Evolutionary conservation across 2,888 invertebrate species (phyloP).

Genomic region (Caenorhabditis virilis): DNA sequence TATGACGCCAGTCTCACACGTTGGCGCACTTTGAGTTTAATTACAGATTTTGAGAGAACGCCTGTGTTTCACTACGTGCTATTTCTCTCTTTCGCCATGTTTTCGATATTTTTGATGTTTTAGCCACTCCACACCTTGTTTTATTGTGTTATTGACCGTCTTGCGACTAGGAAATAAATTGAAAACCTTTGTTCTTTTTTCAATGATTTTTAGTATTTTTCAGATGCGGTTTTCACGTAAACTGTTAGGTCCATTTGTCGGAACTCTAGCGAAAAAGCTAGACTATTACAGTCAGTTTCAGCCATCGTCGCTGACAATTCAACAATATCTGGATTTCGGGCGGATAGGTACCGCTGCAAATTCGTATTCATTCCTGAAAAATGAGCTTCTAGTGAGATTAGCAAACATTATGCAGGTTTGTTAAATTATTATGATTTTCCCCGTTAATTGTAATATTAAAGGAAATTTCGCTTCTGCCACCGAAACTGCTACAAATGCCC

Average conservation of each 20-base stretch:
- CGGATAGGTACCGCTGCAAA: conserved; percentile 75
- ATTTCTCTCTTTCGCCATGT: too few species aligned
- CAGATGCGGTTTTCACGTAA: conserved; percentile 58
- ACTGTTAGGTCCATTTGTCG: conserved; percentile 60
- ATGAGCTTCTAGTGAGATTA: conserved; percentile 90
- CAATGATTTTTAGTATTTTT: too few species aligned
- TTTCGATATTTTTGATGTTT: too few species aligned
- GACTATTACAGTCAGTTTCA: conserved; percentile 67
- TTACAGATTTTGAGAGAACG: too few species aligned
- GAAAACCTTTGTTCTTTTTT: too few species aligned
- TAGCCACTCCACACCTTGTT: too few species aligned
- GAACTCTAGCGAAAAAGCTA: conserved; percentile 60
- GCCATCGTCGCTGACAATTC: conserved; percentile 67
- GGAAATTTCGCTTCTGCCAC: conserved; percentile 92
- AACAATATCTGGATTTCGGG: conserved; percentile 85
- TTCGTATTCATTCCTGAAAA: conserved; percentile 89
- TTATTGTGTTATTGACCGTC: too few species aligned
- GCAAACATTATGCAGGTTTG: conserved; percentile 90
- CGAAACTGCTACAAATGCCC: conserved; percentile 87
- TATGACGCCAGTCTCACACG: too few species aligned
- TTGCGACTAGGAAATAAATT: too few species aligned
- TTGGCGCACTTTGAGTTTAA: too few species aligned
- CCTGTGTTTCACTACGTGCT: too few species aligned
- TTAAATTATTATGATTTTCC: neutral
- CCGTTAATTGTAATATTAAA: conserved; percentile 69